Base-by-base conservation (phyloP, 2,888 invertebrate species). In the Pristionchus entomophagus region DNA sequence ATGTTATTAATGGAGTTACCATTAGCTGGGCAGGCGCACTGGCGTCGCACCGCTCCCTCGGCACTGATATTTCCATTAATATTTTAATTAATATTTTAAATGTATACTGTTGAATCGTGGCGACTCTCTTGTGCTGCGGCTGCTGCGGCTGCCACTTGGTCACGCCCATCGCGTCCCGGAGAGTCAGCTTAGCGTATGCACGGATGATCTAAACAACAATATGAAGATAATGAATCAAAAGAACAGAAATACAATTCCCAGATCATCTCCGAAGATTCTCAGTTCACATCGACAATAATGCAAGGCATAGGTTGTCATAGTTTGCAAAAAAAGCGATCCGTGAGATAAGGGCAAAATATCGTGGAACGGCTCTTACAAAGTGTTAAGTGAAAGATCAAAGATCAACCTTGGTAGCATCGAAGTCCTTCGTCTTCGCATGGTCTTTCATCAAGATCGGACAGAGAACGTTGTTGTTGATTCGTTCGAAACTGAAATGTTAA, bases 381-480 rank as follows among this genome's bases (percentile, higher is more conserved):
- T n/a, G n/a, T n/a, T n/a, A n/a, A n/a, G n/a, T n/a, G n/a, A n/a
- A n/a, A n/a, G 45, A 45, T 45, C 8, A 10, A 6, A 10, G 35
- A 92, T 92, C 14, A 6, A 17, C 73, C 73, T 90, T 88, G 0
- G 92, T 88, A 14, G 92, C 92, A 65, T 92, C 92, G 86, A 93
- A 92, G 49, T 88, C 88, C 62, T 88, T 89, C 82, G 88, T 86
- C 51, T 87, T 89, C 69, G 89, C 88, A 73, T 92, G 86, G 17
- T 90, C 89, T 81, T 88, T 53, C 88, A 92, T 91, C 51, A 92
- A 78, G 19, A 93, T 86, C 35, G 92, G 92, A 45, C 91, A 91
- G 45, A 92, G 87, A 17, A 92, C 87, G 86, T 91, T 91, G 32
- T 92, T 91, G 86, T 92, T 92, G 87, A 92, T 89, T 0, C 91